Conservation (phyloP, 2,888 invertebrate species). For the Drosophila algonquin region DNA sequence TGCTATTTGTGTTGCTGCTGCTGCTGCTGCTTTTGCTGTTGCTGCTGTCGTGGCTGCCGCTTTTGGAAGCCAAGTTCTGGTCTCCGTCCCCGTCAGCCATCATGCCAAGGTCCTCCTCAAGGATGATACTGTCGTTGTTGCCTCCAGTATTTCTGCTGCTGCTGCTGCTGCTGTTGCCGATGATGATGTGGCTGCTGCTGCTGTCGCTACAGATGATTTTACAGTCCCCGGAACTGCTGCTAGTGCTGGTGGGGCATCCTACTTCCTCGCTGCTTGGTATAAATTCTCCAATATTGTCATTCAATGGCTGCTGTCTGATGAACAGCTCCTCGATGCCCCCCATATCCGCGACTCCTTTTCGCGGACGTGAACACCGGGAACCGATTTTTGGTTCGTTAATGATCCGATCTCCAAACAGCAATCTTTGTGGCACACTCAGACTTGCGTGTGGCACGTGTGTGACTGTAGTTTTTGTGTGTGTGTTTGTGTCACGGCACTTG, state of each 20-base stretch:
- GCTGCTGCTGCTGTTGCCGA: constrained; percentile 1
- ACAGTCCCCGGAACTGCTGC: constrained; percentile 8
- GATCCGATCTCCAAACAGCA: not conserved
- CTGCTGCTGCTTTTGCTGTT: not conserved
- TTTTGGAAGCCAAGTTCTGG: constrained; percentile 66
- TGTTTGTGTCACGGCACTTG: not conserved
- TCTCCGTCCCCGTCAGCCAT: constrained; percentile 53
- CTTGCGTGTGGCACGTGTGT: not conserved
- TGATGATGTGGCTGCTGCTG: constrained; percentile 2
- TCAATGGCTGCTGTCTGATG: constrained; percentile 57
- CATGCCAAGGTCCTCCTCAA: constrained; percentile 56
- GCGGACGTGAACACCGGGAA: not conserved
- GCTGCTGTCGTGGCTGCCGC: constrained; percentile 32
- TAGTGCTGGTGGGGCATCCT: constrained; percentile 18
- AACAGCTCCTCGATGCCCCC: constrained; percentile 63
- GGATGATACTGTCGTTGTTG: constrained; percentile 32
- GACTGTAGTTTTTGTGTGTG: not conserved
- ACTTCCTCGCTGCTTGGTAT: constrained; percentile 14
- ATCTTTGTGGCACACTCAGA: constrained; percentile 2
- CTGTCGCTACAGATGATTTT: constrained; percentile 15
- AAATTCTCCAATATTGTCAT: constrained; percentile 12
- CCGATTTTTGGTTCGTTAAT: no score
- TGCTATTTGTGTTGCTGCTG: constrained; percentile 35
- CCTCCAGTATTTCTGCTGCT: constrained; percentile 8
- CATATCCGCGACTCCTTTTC: constrained; percentile 35